Conservation (phyloP, 2,888 invertebrate genomes). For the Tetropium fuscum region DNA sequence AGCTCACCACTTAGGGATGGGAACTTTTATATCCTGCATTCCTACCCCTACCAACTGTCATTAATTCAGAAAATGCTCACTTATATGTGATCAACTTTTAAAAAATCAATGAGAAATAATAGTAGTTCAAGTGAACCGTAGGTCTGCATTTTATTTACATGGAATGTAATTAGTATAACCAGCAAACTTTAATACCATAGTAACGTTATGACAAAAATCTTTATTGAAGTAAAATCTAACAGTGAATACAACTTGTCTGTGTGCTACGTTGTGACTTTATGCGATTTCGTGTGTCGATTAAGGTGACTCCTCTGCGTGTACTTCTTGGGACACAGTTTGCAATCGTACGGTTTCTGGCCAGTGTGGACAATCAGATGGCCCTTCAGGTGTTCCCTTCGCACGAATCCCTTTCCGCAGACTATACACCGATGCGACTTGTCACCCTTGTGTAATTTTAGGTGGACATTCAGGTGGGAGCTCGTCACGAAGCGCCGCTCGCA, state of each 20-base stretch:
- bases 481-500: constrained; percentile 57
- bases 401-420: constrained; percentile 69
- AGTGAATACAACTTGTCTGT: not conserved
- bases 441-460: constrained; percentile 56
- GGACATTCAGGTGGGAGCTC: constrained; percentile 56
- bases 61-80: too few species aligned
- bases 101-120: too few species aligned
- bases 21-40: too few species aligned
- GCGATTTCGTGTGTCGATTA: constrained; percentile 55
- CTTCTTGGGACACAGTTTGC: constrained; percentile 65
- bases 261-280: constrained; percentile 25
- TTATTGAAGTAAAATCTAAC: not conserved
- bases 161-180: too few species aligned
- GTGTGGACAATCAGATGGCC: constrained; percentile 71
- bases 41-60: too few species aligned
- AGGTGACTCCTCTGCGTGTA: constrained; percentile 59
- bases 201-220: not conserved
- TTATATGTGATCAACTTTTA: too few species aligned
- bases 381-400: constrained; percentile 67
- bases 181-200: too few species aligned
- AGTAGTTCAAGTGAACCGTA: too few species aligned
- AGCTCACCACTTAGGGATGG: too few species aligned
- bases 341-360: constrained; percentile 71
- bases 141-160: too few species aligned
- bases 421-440: constrained; percentile 62